Conservation (phyloP, 1,140 invertebrate genomes). For the Scaptomyza pallida region DNA sequence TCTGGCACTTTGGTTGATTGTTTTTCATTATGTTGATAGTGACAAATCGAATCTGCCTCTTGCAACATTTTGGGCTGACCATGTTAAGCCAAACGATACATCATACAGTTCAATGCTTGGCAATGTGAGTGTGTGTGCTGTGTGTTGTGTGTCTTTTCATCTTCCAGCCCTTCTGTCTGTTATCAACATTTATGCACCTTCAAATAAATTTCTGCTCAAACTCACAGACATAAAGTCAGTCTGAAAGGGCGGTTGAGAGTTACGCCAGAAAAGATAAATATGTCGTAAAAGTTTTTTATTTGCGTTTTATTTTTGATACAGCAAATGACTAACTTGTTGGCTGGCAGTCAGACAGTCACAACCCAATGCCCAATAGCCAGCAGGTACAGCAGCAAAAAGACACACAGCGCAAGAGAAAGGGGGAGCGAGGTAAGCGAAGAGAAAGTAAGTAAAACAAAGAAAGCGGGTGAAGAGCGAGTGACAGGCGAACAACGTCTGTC, state of each 20-base stretch:
- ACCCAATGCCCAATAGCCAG: constrained; percentile 28
- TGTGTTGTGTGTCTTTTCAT: constrained; percentile 20
- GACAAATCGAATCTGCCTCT: constrained; percentile 70
- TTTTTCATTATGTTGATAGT: constrained; percentile 77
- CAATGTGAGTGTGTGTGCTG: constrained; percentile 27
- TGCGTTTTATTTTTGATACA: constrained; percentile 80
- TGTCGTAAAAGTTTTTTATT: constrained; percentile 81
- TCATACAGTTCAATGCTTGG: constrained; percentile 55
- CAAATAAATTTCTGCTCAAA: constrained; percentile 32
- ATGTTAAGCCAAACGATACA: constrained; percentile 77
- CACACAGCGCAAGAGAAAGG: neutral
- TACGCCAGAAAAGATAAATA: constrained; percentile 71
- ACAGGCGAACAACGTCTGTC: constrained; percentile 65
- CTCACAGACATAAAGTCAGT: constrained; percentile 14
- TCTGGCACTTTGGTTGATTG: constrained; percentile 67
- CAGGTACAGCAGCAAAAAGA: constrained; percentile 17
- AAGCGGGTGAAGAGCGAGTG: constrained; percentile 28
- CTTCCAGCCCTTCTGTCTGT: constrained; percentile 6
- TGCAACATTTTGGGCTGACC: constrained; percentile 61
- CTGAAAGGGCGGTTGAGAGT: constrained; percentile 27
- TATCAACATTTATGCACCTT: constrained; percentile 73
- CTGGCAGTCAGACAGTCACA: constrained; percentile 51
- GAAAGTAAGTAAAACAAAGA: constrained; percentile 20
- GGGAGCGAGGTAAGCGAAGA: no score
- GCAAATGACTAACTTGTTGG: constrained; percentile 79